Conservation (phyloP, 2,888 invertebrate species). For the Fabriciana adippe region DNA sequence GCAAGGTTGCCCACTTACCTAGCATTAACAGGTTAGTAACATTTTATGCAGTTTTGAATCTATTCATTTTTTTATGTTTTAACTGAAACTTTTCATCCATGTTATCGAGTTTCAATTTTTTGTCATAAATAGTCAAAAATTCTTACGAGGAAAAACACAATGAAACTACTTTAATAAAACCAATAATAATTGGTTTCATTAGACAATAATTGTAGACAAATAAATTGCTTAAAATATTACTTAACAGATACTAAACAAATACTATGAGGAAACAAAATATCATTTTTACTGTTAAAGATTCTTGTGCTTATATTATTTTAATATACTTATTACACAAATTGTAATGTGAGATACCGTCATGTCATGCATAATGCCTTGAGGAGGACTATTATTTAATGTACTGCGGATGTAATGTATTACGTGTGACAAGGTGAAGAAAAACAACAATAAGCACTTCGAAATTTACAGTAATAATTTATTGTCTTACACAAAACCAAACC, state of each 20-base stretch:
- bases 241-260: no score
- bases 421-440: slow-evolving; percentile 18
- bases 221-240: no score
- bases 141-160: no score
- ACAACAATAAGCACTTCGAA: slow-evolving; percentile 17
- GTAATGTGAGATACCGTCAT: neutral
- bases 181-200: no score
- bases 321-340: neutral
- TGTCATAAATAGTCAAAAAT: no score
- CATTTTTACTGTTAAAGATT: no score
- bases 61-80: slow-evolving; percentile 20
- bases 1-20: slow-evolving; percentile 43
- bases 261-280: no score
- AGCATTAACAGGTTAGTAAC: slow-evolving; percentile 32
- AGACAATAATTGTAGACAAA: no score
- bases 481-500: slow-evolving; percentile 26
- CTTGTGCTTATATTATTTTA: no score
- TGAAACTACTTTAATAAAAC: no score
- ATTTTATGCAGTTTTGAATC: slow-evolving; percentile 37
- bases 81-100: neutral
- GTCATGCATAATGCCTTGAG: no score
- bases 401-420: slow-evolving; percentile 13
- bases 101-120: neutral
- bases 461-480: slow-evolving; percentile 21
- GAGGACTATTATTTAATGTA: slow-evolving; percentile 2